These are phyloP conservation scores for Lynx canadensis DNA, from an alignment of 2,113 vertebrate species.

Conservation along the genomic window DNA sequence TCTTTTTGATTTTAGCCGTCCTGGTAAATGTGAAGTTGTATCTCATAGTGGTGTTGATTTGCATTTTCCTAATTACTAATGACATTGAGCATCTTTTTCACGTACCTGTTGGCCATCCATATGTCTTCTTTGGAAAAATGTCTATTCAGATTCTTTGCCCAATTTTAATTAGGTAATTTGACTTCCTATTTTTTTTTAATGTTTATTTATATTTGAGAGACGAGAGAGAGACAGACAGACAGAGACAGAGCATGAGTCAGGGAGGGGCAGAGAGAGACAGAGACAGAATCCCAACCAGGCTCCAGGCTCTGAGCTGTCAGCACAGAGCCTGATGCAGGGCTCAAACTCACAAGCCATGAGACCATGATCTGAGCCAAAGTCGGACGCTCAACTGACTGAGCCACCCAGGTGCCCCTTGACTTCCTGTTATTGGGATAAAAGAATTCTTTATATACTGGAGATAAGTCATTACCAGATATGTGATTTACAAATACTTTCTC, in stretches of 20 bases:
- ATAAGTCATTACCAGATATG: not conserved
- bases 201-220: too few species aligned
- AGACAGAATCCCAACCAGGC: too few species aligned
- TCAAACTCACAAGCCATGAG: too few species aligned
- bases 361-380: too few species aligned
- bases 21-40: not conserved
- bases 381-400: too few species aligned
- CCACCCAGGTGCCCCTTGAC: not conserved
- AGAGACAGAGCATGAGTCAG: too few species aligned
- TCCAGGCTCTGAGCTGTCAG: too few species aligned
- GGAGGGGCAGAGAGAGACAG: too few species aligned
- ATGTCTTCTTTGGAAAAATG: not conserved
- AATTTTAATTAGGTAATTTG: conserved; percentile 15
- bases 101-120: not conserved
- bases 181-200: not conserved
- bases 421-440: not conserved
- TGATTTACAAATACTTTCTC: not conserved
- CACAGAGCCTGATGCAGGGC: too few species aligned
- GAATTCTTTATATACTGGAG: not conserved
- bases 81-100: not conserved
- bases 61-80: not conserved
- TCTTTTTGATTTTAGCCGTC: not conserved
- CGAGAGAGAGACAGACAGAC: too few species aligned
- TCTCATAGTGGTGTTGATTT: not conserved
- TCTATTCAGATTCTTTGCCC: not conserved